Conservation (phyloP, 2,113 vertebrate genomes). For the Parus major region DNA sequence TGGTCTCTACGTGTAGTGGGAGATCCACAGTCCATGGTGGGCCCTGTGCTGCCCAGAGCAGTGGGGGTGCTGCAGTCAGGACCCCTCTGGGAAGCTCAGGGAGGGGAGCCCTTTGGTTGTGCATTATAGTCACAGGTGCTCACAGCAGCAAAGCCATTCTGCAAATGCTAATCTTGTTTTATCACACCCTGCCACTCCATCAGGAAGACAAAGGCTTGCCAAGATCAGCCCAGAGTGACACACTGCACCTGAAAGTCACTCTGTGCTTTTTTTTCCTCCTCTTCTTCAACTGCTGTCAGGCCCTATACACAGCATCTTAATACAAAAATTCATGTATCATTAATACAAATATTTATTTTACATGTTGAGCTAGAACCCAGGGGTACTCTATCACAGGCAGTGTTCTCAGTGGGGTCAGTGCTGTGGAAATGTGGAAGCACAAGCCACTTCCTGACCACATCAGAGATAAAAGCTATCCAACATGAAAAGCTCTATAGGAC, state of each 20-base stretch:
- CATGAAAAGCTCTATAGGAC: not conserved
- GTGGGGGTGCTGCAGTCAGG: not conserved
- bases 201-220: not conserved
- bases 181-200: not conserved
- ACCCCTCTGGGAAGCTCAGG: not conserved
- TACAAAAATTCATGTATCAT: not conserved
- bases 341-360: not conserved
- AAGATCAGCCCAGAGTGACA: not conserved
- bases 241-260: not conserved
- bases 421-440: not conserved
- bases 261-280: not conserved
- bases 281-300: not conserved
- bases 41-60: not conserved
- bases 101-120: not conserved
- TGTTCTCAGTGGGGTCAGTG: rapidly evolving
- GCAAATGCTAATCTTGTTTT: not conserved
- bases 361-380: not conserved
- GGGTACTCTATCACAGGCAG: not conserved
- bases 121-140: rapidly evolving
- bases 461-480: not conserved
- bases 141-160: not conserved
- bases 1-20: not conserved
- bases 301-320: not conserved
- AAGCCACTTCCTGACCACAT: not conserved
- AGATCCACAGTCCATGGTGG: rapidly evolving